These are phyloP conservation scores for Sebastes matsubarae DNA, from an alignment of 2,797 vertebrate species.

Conservation along the genomic window DNA sequence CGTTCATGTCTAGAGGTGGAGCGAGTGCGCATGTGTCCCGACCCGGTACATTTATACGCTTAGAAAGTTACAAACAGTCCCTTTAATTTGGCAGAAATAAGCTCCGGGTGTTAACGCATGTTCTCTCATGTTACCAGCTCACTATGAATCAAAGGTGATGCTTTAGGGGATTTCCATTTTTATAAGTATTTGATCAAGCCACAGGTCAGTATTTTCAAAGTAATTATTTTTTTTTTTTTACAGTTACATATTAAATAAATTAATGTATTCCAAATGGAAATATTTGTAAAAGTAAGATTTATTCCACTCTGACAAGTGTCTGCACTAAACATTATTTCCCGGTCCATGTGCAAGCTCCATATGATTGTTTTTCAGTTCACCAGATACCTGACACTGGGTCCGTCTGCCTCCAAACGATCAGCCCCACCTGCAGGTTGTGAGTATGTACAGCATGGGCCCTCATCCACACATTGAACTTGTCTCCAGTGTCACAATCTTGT, in stretches of 20 bases:
- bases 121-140: background rate
- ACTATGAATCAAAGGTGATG: background rate
- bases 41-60: too few relatives aligned
- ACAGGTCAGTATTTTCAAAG: background rate
- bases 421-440: slow-evolving; percentile 20
- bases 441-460: background rate
- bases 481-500: background rate
- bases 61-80: too few relatives aligned
- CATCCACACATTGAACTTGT: background rate
- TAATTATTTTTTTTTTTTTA: background rate
- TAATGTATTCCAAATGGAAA: background rate
- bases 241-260: background rate
- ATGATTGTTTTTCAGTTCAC: background rate
- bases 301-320: background rate
- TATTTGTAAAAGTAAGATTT: background rate
- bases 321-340: background rate
- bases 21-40: too few relatives aligned
- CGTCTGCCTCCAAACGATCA: background rate
- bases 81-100: background rate
- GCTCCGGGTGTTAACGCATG: background rate
- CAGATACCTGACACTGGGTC: background rate
- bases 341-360: background rate
- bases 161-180: background rate
- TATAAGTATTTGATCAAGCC: background rate
- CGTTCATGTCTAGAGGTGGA: too few relatives aligned